Evolutionary conservation across 1,140 invertebrate genomes (phyloP), one percentile per base, ranked within the genome.

Genomic region (Sitophilus oryzae): DNA sequence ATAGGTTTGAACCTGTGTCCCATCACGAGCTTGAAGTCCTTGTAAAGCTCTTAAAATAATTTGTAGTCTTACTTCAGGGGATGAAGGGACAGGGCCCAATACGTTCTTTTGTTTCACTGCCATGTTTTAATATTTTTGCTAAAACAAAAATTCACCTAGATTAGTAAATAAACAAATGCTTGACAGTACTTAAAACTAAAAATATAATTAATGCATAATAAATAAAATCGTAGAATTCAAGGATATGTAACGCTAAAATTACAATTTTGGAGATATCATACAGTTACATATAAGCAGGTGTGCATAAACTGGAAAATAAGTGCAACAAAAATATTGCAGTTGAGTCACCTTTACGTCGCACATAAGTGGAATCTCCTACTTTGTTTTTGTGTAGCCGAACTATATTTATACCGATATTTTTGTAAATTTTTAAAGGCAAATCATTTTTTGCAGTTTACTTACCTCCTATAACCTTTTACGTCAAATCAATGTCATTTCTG

Each of bases 51-150:
- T 49, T 8, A 70, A 44, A 25, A 70, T 64, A 2, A 66, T 48
- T 38, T 64, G 58, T 0, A 70, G 48, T 10, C 61, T 51, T 1
- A 42, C 51, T 16, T 66, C 61, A 15, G 58, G 55, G 1, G 57
- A 19, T 3, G 45, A 43, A 8, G 60, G 55, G 0, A 65, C 57
- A 44, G 59, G 60, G 18, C 68, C 68, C 3, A 67, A 62, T 14
- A 70, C 59, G 56, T 65, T 66, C 18, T 57, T 66, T 36, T 70
- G 67, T 63, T 69, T 70, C 2, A 70, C 68, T 30, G 68, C 68
- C 68, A 70, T 70, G 48, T 52, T 61, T 54, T 23, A 38, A n/a
- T 18, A 38, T n/a, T 11, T 21, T 15, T 6, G 9, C 10, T 14
- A 34, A 10, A 30, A 10, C 6, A 14, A 30, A 30, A 25, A 30